Base-by-base conservation (phyloP, 2,888 invertebrate genomes). In the Corythucha ciliata region DNA sequence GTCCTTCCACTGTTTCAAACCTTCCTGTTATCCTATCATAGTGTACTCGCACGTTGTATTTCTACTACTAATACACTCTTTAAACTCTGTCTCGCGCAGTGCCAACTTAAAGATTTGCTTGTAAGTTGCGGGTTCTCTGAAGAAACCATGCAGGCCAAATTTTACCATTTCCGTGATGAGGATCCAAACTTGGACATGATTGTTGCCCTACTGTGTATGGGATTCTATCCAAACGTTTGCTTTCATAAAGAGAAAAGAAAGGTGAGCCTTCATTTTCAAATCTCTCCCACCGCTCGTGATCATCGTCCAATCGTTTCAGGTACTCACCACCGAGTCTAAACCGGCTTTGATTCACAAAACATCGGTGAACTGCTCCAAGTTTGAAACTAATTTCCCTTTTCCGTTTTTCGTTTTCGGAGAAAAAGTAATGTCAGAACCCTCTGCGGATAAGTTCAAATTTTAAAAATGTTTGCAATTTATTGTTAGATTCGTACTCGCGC, bases 401-500 rank as follows among this genome's bases (percentile, higher is more conserved):
- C 97, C 97, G 0, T 84, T 94, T 67, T 94, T 98, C 67, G 88
- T 98, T 51, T 98, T 97, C 68, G 94, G 96, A 0, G 97, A 98
- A 72, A 98, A 98, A 73, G 79, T 79, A 63, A 57, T 39, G 39
- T 36, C 21, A 36, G 7, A 14, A 7, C 14, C 16, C 6, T n/a
- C 14, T n/a, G 14, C 14, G 2, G 24, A 36, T 45, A 29, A 8
- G 10, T 10, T 10, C 29, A 29, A 29, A 29, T 10, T 48, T 44
- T 29, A 40, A 24, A 12, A 14, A 25, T 8, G 12, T 48, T 16
- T 7, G n/a, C 21, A 25, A 37, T 48, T 32, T 51, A 7, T 37
- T 57, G 61, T 24, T 59, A 78, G 76, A 90, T 97, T 50, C 80
- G 96, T 48, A 94, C 96, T 0, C 75, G 90, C 48, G 93, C 94